These are phyloP conservation scores for Acanthosepion pharaonis DNA, from an alignment of 2,888 invertebrate genomes.

Conservation along the genomic window DNA sequence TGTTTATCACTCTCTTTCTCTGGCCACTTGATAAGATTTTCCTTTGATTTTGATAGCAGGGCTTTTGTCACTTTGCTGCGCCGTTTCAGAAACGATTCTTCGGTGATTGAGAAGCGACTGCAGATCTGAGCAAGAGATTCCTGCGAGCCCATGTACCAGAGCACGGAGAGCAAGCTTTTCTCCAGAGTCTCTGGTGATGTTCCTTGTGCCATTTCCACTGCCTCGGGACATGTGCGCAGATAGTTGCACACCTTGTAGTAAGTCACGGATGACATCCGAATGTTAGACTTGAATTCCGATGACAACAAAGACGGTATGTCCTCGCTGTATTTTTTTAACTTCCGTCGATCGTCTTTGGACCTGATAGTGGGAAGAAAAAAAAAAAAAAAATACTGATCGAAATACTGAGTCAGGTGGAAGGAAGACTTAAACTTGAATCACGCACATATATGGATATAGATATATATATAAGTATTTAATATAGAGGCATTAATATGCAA, in stretches of 20 bases:
- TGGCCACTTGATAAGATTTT: slow-evolving; percentile 34
- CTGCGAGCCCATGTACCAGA: slow-evolving; percentile 44
- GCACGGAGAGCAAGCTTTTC: slow-evolving; percentile 35
- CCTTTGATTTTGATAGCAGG: slow-evolving; percentile 39
- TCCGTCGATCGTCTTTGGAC: slow-evolving; percentile 45
- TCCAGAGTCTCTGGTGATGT: slow-evolving; percentile 42
- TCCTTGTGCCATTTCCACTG: slow-evolving; percentile 42
- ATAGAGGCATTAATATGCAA: no score
- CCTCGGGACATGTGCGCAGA: slow-evolving; percentile 42
- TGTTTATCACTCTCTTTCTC: slow-evolving; percentile 40
- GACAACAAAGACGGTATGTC: slow-evolving; percentile 41
- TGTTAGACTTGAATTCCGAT: slow-evolving; percentile 39
- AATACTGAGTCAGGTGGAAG: slow-evolving; percentile 43
- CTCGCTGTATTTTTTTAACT: slow-evolving; percentile 46
- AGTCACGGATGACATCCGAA: slow-evolving; percentile 45
- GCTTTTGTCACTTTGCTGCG: slow-evolving; percentile 40
- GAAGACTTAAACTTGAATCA: slow-evolving; percentile 36
- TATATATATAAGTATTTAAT: not conserved
- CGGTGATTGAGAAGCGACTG: slow-evolving; percentile 25
- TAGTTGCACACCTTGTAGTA: slow-evolving; percentile 39
- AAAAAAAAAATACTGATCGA: slow-evolving; percentile 43
- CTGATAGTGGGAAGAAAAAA: slow-evolving; percentile 45
- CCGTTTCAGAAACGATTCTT: slow-evolving; percentile 36
- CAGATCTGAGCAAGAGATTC: slow-evolving; percentile 39
- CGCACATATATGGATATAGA: slow-evolving; percentile 11